Conservation (phyloP, 2,888 invertebrate genomes). For the Chrysolina oricalcia region DNA sequence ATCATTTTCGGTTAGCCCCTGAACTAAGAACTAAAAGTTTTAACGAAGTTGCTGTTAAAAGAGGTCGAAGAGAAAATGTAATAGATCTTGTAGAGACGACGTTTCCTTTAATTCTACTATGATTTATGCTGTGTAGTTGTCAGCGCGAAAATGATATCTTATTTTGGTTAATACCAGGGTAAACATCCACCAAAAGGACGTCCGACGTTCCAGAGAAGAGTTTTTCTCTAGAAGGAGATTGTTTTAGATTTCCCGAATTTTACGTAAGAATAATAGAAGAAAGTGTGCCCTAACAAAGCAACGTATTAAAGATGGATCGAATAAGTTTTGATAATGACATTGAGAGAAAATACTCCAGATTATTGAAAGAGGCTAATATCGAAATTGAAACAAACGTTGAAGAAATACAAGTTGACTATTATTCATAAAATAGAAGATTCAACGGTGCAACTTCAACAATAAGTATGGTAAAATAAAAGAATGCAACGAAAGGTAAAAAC, state of each 20-base stretch:
- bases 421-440: no score
- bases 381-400: no score
- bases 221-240: neutral
- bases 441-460: no score
- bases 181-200: conserved; percentile 37
- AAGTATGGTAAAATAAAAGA: no score
- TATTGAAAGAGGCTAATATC: no score
- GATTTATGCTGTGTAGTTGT: conserved; percentile 68
- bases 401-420: no score
- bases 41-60: conserved; percentile 50
- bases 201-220: neutral
- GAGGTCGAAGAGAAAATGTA: conserved; percentile 65
- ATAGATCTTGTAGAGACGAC: conserved; percentile 69
- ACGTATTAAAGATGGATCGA: no score
- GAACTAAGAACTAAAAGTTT: conserved; percentile 23
- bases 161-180: conserved; percentile 63
- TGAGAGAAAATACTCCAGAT: no score
- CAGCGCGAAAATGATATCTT: conserved; percentile 68
- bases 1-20: neutral
- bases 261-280: no score
- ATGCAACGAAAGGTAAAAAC: no score
- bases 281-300: no score
- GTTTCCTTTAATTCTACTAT: conserved; percentile 69
- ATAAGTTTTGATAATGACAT: no score
- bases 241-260: neutral